Conservation (phyloP, 2,797 vertebrate species). For the Aulostomus chinensis region DNA sequence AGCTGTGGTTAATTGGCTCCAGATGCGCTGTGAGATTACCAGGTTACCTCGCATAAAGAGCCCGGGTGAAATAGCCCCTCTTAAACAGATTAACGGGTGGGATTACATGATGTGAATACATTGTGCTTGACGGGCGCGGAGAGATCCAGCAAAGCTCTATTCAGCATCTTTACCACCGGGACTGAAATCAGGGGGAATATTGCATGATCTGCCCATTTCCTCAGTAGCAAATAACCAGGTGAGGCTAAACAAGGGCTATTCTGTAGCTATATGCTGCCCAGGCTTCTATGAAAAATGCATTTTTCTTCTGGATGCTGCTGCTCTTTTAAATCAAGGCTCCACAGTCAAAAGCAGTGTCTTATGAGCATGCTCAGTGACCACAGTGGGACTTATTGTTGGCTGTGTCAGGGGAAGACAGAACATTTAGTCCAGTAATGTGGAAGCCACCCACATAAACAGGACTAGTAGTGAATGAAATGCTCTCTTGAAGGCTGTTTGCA, state of each 20-base stretch:
- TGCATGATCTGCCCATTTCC: slow-evolving; percentile 31
- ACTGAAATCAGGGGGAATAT: background rate
- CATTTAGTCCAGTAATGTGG: slow-evolving; percentile 38
- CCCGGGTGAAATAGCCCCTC: slow-evolving; percentile 55
- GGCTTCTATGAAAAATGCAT: too few relatives aligned
- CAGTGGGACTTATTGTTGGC: slow-evolving; percentile 33
- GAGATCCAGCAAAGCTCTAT: slow-evolving; percentile 38
- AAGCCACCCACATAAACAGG: slow-evolving; percentile 24
- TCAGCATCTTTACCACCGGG: slow-evolving; percentile 14
- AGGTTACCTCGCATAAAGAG: slow-evolving; percentile 33
- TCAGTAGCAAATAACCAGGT: slow-evolving; percentile 19
- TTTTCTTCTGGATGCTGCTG: slow-evolving; percentile 7
- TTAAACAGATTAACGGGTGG: slow-evolving; percentile 69
- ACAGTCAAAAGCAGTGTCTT: slow-evolving; percentile 48
- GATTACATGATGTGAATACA: slow-evolving; percentile 73
- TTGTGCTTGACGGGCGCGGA: slow-evolving; percentile 53
- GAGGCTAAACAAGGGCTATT: background rate
- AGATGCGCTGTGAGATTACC: slow-evolving; percentile 50
- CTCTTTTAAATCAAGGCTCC: slow-evolving; percentile 43
- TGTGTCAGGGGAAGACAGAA: background rate
- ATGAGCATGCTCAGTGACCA: slow-evolving; percentile 64
- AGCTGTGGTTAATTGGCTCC: slow-evolving; percentile 46
- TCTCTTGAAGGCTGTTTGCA: too few relatives aligned
- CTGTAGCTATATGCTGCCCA: too few relatives aligned
- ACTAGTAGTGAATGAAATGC: slow-evolving; percentile 6